phyloP scores from a whole-genome alignment of 2,113 vertebrate genomes.

The Petrocephalus microphthalmus region DNA sequence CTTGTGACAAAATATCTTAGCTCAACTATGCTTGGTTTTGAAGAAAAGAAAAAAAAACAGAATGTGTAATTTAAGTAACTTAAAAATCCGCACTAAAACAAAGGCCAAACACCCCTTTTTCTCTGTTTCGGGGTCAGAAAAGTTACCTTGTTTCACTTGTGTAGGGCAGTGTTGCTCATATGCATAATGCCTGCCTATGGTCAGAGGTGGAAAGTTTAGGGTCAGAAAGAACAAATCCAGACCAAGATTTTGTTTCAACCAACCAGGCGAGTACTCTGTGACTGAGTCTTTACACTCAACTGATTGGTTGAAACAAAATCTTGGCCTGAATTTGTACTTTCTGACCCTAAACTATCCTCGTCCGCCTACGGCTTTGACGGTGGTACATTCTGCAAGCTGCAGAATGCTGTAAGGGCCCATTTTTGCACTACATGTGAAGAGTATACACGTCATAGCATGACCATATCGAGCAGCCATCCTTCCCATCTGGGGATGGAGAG shows the following conservation, averaged over 20 bases:
- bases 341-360: too few relatives aligned
- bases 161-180: neutral
- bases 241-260: too few relatives aligned
- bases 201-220: neutral
- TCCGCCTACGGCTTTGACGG: neutral
- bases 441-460: neutral
- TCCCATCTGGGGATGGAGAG: neutral
- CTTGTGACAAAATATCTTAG: neutral
- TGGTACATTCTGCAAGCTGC: neutral
- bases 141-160: neutral
- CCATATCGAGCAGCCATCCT: neutral
- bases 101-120: neutral
- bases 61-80: neutral
- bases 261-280: too few relatives aligned
- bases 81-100: neutral
- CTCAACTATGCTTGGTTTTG: too few relatives aligned
- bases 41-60: too few relatives aligned
- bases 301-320: too few relatives aligned
- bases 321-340: too few relatives aligned
- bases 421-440: neutral
- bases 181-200: neutral
- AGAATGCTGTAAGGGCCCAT: neutral
- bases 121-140: neutral
- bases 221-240: too few relatives aligned
- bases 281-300: too few relatives aligned